Percentiles rank a stretch among this genome's conserved stretches.
phyloP scores from a whole-genome alignment of 2,113 vertebrate genomes.

The Neodon shergylaensis region DNA sequence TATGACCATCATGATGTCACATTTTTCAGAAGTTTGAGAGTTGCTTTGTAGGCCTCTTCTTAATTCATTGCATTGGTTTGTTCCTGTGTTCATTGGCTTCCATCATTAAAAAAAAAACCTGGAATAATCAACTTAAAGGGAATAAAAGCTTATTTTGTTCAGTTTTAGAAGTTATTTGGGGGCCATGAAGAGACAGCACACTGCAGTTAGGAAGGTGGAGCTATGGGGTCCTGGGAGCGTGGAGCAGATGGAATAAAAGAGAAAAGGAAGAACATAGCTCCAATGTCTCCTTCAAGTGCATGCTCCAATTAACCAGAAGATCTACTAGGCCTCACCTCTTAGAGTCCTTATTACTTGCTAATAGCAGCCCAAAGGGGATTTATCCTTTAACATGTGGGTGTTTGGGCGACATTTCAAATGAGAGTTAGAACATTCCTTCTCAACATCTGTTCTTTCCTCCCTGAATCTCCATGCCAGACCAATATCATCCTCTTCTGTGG shows the following conservation, averaged over 20 bases:
- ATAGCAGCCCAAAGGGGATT: neutral
- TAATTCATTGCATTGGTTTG: neutral
- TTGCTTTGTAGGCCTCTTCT: neutral
- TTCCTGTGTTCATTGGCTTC: neutral
- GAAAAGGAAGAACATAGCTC: neutral
- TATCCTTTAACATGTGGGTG: neutral
- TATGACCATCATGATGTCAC: neutral
- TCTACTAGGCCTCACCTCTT: no score
- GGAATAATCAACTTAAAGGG: neutral
- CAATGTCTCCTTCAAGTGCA: neutral
- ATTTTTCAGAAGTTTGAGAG: neutral
- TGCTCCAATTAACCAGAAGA: neutral
- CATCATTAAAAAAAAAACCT: neutral
- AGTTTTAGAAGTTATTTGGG: neutral
- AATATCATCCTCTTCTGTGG: neutral
- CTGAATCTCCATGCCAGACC: neutral
- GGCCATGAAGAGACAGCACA: no score
- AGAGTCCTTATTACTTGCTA: neutral
- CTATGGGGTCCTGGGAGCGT: neutral
- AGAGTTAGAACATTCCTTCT: neutral
- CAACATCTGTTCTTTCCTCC: neutral
- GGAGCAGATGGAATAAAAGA: neutral
- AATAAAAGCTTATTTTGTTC: neutral
- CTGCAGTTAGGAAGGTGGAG: rapidly evolving
- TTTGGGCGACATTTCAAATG: neutral